Base-by-base conservation (phyloP, 2,797 vertebrate genomes). In the Acrossocheilus wenchowensis region DNA sequence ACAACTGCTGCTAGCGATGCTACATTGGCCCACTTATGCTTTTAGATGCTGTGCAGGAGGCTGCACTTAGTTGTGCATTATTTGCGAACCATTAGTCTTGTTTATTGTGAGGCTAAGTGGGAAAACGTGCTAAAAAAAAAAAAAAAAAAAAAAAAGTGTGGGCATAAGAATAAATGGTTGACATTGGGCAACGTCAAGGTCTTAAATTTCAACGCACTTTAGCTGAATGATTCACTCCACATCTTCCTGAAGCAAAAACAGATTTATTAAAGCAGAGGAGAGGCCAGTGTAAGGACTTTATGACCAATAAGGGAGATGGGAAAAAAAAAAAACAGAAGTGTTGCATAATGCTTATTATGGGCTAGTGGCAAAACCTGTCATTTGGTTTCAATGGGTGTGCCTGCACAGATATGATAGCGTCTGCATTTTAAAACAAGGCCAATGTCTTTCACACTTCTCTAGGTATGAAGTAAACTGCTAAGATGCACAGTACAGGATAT, bases 321-420 rank as follows among this genome's bases (percentile, higher is more conserved):
- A 7, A 41, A 43, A 43, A 9, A 43, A 11, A 34, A 39, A 79
- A 84, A 77, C 9, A 81, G 34, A 52, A 48, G 41, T n/a, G 86
- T 86, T 88, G 85, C 82, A 88, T 87, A 88, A 88, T 66, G 50
- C 73, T 81, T 21, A 52, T 71, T 57, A 81, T 19, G 15, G 54
- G 57, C 57, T 84, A 19, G 8, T 73, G 17, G 77, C 39, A 71
- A 71, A 83, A 87, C 45, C 50, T 52, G 50, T 73, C 52, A 66
- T 74, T 79, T 73, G 17, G 17, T 26, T 73, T 73, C n/a, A 15
- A 45, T 82, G 57, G 79, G 84, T 41, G 64, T 79, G 64, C 7
- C 68, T 85, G 39, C 12, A 23, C 12, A 62, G 64, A 84, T 69
- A 34, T 41, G 14, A 83, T 50, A 11, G 36, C 0, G 5, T 77